A percentile compares a stretch with the other conserved stretches of the same genome.
Conservation (phyloP, 1,140 invertebrate species). For the Drosophila repletoides region DNA sequence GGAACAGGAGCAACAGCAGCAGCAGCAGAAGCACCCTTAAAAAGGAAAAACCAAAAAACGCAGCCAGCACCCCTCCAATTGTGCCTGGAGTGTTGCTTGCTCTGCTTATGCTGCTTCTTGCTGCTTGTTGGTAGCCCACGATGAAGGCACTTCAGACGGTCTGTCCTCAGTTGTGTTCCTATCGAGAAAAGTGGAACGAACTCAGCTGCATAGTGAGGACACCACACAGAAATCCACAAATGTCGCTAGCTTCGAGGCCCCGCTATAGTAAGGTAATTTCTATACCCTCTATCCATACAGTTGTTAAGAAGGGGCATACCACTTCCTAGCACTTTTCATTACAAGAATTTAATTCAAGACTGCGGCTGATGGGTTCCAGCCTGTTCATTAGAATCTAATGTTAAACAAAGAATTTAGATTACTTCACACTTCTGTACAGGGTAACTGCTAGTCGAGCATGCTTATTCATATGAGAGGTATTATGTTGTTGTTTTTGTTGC, state of each 20-base stretch:
- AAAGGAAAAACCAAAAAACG: slow-evolving; percentile 48
- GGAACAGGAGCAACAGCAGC: too few species aligned
- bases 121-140: slow-evolving; percentile 5
- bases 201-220: slow-evolving; percentile 36
- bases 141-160: slow-evolving; percentile 62
- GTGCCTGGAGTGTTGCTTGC: background rate
- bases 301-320: background rate
- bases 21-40: slow-evolving; percentile 67
- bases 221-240: slow-evolving; percentile 37
- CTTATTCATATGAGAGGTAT: slow-evolving; percentile 15
- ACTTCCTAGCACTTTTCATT: too few species aligned
- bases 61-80: slow-evolving; percentile 48
- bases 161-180: slow-evolving; percentile 1
- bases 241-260: slow-evolving; percentile 23
- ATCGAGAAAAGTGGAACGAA: slow-evolving; percentile 61
- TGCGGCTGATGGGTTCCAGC: too few species aligned
- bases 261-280: slow-evolving; percentile 21
- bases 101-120: too few species aligned
- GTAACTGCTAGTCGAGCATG: background rate
- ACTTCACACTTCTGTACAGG: too few species aligned
- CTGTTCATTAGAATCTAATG: too few species aligned
- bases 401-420: too few species aligned
- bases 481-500: slow-evolving; percentile 15
- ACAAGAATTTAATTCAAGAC: too few species aligned
- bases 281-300: slow-evolving; percentile 1